A percentile compares a stretch with the other conserved stretches of the same genome.
Evolutionary conservation across 2,888 invertebrate genomes (phyloP).

Genomic region (Agrotis ipsilon): DNA sequence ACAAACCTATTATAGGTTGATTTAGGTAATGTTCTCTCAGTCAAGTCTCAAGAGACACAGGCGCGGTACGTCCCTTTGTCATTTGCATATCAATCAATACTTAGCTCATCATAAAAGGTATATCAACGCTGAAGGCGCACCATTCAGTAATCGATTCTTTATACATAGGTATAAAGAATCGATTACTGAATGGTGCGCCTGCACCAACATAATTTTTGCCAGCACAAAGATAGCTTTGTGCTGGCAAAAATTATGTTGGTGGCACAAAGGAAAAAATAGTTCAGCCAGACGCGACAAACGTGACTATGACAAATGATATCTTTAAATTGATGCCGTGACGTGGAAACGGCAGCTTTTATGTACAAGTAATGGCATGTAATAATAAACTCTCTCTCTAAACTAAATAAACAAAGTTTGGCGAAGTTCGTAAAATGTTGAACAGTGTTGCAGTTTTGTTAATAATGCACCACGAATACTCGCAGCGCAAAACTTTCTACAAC

Average conservation of each 20-base stretch:
- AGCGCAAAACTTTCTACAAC: constrained; percentile 35
- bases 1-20: constrained; percentile 15
- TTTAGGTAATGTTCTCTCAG: constrained; percentile 24
- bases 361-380: constrained; percentile 20
- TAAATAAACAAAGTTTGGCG: constrained; percentile 30
- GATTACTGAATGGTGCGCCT: no score
- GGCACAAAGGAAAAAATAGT: constrained; percentile 38
- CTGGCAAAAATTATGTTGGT: constrained; percentile 28
- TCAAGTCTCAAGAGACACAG: constrained; percentile 8
- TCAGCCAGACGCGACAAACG: constrained; percentile 41
- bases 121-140: constrained; percentile 27
- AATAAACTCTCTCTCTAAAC: constrained; percentile 26
- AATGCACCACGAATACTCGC: constrained; percentile 38
- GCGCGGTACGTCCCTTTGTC: constrained; percentile 16
- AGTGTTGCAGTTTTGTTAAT: constrained; percentile 52
- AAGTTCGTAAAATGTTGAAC: constrained; percentile 34
- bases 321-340: constrained; percentile 47
- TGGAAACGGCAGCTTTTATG: constrained; percentile 32
- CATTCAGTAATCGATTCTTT: constrained; percentile 34
- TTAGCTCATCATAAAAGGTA: constrained; percentile 34
- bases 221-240: constrained; percentile 31
- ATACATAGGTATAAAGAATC: no score
- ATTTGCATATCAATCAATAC: constrained; percentile 60
- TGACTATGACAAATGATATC: constrained; percentile 52
- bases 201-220: constrained; percentile 29